Evolutionary conservation across 1,140 invertebrate genomes (phyloP), one percentile per base, ranked within the genome.

Genomic region (Hermetia illucens): DNA sequence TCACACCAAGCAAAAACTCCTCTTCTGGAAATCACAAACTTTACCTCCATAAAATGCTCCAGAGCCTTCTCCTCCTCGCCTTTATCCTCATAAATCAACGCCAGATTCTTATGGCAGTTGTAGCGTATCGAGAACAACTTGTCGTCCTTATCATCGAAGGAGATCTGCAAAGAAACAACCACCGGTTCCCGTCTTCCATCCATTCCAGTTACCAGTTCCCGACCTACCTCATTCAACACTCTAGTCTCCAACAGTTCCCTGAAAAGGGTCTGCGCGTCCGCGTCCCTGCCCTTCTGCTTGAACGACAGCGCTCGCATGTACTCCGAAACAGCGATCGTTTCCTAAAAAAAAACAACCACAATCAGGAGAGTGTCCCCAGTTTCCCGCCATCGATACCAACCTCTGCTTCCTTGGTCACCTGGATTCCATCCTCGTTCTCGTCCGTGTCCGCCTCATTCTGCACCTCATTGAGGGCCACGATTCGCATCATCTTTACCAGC

Each of bases 91-190:
- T 71, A 62, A 36, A 81, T 72, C 4, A 59, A 66, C 1, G 70
- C 80, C 24, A 84, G 64, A 57, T 84, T 84, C 45, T 80, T 74
- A 44, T 70, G 72, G 44, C 78, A 77, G 8, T 78, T 78, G 58
- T 82, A 84, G 49, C 79, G 73, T 16, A 84, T 60, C 2, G 71
- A 72, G 6, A 69, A 54, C 57, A 74, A 53, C 35, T 44, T 49
- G 4, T 41, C 35, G 9, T 41, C 41, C 21, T 39, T 42, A 18
- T 38, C 27, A 13, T 38, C 32, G 24, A 30, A 18, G 10, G 36
- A 21, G 9, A 41, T 18, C 34, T 41, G 13, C 9, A 10, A 1
- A 29, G 21, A 29, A 13, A 4, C n/a, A 34, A n/a, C n/a, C n/a
- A n/a, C n/a, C n/a, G n/a, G n/a, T n/a, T n/a, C n/a, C n/a, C n/a